A percentile compares a stretch with the other conserved stretches of the same genome.
Evolutionary conservation across 2,113 vertebrate species (phyloP).

Genomic region (Misgurnus anguillicaudatus): DNA sequence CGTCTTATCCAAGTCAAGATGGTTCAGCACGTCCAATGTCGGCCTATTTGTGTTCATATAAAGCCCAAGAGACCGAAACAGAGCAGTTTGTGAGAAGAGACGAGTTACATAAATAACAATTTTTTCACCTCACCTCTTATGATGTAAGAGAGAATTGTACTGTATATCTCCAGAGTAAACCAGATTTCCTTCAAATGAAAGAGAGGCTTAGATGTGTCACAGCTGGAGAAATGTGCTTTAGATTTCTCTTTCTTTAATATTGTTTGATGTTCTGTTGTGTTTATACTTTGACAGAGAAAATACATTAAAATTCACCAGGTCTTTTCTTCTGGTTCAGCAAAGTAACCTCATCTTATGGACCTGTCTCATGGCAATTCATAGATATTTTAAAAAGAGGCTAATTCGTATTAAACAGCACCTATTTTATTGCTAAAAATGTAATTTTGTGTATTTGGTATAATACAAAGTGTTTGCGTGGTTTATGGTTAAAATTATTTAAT

Average conservation of each 20-base stretch:
- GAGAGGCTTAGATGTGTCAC: neutral
- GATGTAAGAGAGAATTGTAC: neutral
- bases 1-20: no score
- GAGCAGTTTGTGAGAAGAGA: slow-evolving; percentile 1
- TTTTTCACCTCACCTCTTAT: neutral
- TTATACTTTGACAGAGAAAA: neutral
- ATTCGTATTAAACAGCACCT: no score
- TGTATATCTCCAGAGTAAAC: slow-evolving; percentile 21
- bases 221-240: neutral
- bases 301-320: neutral
- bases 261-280: neutral
- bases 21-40: no score
- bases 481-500: no score
- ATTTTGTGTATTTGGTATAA: no score
- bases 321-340: neutral
- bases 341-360: neutral
- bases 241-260: neutral
- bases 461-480: no score
- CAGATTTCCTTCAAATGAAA: slow-evolving; percentile 1
- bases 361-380: neutral
- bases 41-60: neutral
- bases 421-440: no score
- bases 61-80: neutral
- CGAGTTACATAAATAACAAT: neutral
- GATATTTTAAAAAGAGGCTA: no score